Evolutionary conservation across 2,888 invertebrate genomes (phyloP), one percentile per base, ranked within the genome.

Genomic region (Acanthococcus lagerstroemiae): DNA sequence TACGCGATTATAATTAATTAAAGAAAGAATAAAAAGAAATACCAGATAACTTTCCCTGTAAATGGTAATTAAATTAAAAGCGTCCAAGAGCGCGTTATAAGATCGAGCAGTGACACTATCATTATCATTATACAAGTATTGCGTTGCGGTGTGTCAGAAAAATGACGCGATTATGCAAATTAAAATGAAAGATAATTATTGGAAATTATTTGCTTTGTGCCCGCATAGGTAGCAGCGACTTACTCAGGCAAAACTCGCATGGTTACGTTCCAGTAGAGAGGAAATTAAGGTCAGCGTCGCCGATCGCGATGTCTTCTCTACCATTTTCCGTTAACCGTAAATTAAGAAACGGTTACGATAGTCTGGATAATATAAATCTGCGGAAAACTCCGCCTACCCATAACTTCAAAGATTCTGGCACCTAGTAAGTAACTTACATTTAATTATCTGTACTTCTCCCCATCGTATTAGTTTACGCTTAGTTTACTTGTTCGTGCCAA

Each of bases 261-360:
- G 56, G 75, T 70, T 80, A 79, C 73, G 80, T 80, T 73, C 81
- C 81, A 61, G 73, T 81, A 72, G 81, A 81, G 73, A 76, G 82
- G 72, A 81, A 81, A 75, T 74, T 80, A 68, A 75, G 80, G 21
- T 75, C 77, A 15, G 82, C 83, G 74, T 83, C 83, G 0, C 83
- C 83, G 66, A 79, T 83, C 74, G 82, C 82, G 65, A 76, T 84
- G 54, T 81, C 83, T 60, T 83, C 84, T 1, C 77, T 83, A 12
- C 72, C 73, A 15, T 67, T 70, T 44, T 67, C 70, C 17, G 68
- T 70, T 25, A 69, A 69, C 27, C 69, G 71, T 27, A 71, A 70
- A 56, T 70, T 71, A 30, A 66, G 66, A 66, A 67, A 69, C 55
- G 71, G 77, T 70, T 79, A 78, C 70, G 79, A 79, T 69, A 79